Evolutionary conservation across 2,888 invertebrate genomes (phyloP), one percentile per base, ranked within the genome.

Genomic region (Ariolimax columbianus): DNA sequence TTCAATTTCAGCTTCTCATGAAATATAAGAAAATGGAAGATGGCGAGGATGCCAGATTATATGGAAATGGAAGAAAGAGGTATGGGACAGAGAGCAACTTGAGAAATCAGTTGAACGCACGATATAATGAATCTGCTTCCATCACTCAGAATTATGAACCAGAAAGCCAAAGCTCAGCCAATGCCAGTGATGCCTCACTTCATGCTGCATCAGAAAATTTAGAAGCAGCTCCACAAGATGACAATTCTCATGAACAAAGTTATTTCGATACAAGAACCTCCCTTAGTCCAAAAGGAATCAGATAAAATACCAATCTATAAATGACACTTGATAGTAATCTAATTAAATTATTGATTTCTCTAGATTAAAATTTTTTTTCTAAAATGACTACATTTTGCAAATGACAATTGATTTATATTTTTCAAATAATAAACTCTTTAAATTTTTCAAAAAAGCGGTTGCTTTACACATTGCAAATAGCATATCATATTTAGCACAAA

Each of bases 221-320:
- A 38, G 36, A 70, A 0, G 47, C 30, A 17, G 3, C 33, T 51
- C 4, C 6, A 30, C 51, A 51, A 0, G 43, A 73, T 51, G 7
- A 40, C n/a, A 75, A 51, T 33, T 47, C 51, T 30, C 47, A 33
- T 33, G 75, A 75, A 0, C 75, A 75, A 51, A 75, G 75, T 75
- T 75, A 75, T 75, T 75, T 75, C 33, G 75, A 75, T 51, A 17
- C 75, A 51, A 51, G 0, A 23, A 33, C 51, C 11, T 75, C 75
- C 36, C 33, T 51, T 47, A 40, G 72, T 40, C 4, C 43, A 47
- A 11, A 73, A n/a, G 30, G 23, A 14, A n/a, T 26, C n/a, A 14
- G 73, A 73, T 7, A 43, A 43, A 43, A n/a, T 73, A 73, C 11
- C 73, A 73, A 14, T 43, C 73, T 23, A 3, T 6, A 23, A 23